Evolutionary conservation across 2,797 vertebrate genomes (phyloP).

Genomic region (Catharus ustulatus): DNA sequence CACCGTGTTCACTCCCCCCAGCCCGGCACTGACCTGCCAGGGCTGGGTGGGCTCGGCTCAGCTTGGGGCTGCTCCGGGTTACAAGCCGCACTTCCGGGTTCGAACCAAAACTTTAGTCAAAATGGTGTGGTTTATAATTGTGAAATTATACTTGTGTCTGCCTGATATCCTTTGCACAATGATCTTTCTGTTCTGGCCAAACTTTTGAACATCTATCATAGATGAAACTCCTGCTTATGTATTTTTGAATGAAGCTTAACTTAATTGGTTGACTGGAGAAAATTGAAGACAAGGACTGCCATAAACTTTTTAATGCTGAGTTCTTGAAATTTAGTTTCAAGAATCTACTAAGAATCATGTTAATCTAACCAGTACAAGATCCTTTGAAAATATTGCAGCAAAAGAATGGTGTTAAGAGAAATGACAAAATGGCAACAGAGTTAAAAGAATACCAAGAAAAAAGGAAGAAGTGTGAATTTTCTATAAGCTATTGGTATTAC

Average conservation of each 20-base stretch:
- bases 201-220: neutral
- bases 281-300: neutral
- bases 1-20: too few relatives aligned
- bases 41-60: too few relatives aligned
- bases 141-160: neutral
- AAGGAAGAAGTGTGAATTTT: neutral
- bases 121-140: too few relatives aligned
- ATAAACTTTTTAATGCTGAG: neutral
- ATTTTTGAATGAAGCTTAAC: neutral
- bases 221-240: neutral
- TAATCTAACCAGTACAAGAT: neutral
- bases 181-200: neutral
- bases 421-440: neutral
- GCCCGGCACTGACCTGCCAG: too few relatives aligned
- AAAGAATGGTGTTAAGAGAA: neutral
- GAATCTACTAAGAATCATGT: neutral
- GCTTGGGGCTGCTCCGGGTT: too few relatives aligned
- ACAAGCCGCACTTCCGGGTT: too few relatives aligned
- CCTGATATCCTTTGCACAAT: neutral
- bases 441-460: neutral
- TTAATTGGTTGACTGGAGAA: neutral
- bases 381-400: neutral
- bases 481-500: neutral
- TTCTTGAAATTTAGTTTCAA: neutral
- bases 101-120: too few relatives aligned